Evolutionary conservation across 1,140 invertebrate genomes (phyloP), one percentile per base, ranked within the genome.

Genomic region (Orussus abietinus): DNA sequence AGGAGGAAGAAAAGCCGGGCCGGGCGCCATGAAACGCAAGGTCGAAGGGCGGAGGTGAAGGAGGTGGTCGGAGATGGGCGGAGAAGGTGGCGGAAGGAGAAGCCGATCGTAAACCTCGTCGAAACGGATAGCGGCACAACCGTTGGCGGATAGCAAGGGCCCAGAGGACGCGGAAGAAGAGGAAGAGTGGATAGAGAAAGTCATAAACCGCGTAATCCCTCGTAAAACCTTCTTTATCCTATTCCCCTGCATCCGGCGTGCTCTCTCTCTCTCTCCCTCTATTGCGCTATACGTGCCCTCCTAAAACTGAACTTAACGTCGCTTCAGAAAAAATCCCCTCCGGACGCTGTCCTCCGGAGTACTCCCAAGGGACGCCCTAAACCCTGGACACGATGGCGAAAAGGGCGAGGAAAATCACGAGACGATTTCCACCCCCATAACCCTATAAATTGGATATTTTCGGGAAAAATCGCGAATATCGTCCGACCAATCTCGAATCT

Each of bases 181-280:
- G 44, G 32, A 44, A 40, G 35, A 34, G 15, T 30, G 37, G 42
- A 36, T 36, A 36, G 35, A 49, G 50, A 51, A 53, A 47, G 56
- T 60, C 62, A 50, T 69, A 67, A 69, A 69, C 48, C 53, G 38
- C 55, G 59, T 62, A 61, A 65, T 69, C 64, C 59, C 46, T 62
- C 59, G 58, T 64, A 64, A 67, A 62, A 43, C 45, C 55, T 52
- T 32, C 51, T 51, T 61, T 59, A 60, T 55, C 43, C 45, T 6
- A 25, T 25, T 6, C 22, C 22, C n/a, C 22, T 25, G 22, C 22
- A n/a, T n/a, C n/a, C n/a, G n/a, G n/a, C n/a, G n/a, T n/a, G n/a
- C n/a, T n/a, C n/a, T n/a, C n/a, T n/a, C n/a, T n/a, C n/a, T n/a
- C n/a, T n/a, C n/a, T n/a, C n/a, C n/a, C n/a, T n/a, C n/a, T n/a